Evolutionary conservation across 1,140 invertebrate genomes (phyloP).

Genomic region (Aphis gossypii): DNA sequence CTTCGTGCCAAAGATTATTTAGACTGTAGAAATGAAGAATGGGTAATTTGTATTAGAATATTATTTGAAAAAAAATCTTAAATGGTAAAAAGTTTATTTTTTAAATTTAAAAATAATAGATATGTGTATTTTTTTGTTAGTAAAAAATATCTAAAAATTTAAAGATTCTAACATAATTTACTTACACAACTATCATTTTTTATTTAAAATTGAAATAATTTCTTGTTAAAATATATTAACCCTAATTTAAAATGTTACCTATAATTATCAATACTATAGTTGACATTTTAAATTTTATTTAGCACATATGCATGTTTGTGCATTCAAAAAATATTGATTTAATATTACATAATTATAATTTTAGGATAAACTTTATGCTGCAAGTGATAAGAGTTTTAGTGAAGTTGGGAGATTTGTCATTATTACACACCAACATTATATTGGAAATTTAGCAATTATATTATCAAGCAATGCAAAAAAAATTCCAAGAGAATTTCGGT

Average conservation of each 20-base stretch:
- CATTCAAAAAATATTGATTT: not conserved
- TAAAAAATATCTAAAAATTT: not conserved
- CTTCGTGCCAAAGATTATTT: constrained; percentile 41
- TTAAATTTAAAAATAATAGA: not conserved
- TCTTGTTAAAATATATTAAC: not conserved
- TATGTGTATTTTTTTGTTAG: no score
- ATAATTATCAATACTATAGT: not conserved
- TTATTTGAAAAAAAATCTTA: not conserved
- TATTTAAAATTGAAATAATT: not conserved
- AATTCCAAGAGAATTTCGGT: constrained; percentile 63
- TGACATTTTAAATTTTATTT: not conserved
- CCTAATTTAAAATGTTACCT: not conserved
- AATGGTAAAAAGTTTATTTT: not conserved
- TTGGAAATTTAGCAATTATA: constrained; percentile 69
- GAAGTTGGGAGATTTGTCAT: constrained; percentile 73
- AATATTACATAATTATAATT: not conserved
- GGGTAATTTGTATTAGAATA: constrained; percentile 8
- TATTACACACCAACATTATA: constrained; percentile 72
- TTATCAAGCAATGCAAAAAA: constrained; percentile 62
- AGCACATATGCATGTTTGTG: not conserved
- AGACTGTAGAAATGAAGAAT: constrained; percentile 50
- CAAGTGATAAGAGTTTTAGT: constrained; percentile 45
- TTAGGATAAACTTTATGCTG: constrained; percentile 51
- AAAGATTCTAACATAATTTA: not conserved
- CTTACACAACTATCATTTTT: no score